Percentiles rank a stretch among this genome's conserved stretches.
phyloP scores from a whole-genome alignment of 2,888 invertebrate species.

The Eristalis intricaria region DNA sequence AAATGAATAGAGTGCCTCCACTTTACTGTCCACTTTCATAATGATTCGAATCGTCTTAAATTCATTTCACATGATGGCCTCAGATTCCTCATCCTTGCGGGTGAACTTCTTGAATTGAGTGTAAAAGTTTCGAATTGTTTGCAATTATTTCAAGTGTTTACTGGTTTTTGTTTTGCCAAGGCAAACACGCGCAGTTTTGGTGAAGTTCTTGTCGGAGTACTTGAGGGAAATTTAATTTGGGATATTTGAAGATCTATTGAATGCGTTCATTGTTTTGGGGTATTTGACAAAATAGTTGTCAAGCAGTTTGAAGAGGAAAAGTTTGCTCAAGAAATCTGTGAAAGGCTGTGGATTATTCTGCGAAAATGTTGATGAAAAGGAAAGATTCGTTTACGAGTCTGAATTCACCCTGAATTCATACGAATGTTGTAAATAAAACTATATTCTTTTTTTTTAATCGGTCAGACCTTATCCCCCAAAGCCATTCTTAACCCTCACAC shows the following conservation, averaged over 20 bases:
- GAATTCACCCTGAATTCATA: too few species aligned
- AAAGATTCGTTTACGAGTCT: too few species aligned
- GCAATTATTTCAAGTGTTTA: slow-evolving; percentile 48
- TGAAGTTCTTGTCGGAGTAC: slow-evolving; percentile 25
- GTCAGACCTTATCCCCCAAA: neutral
- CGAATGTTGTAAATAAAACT: neutral
- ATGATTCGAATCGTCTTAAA: neutral
- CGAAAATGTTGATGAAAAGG: neutral
- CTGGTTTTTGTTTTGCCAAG: slow-evolving; percentile 21
- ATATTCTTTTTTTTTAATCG: neutral
- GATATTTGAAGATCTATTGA: slow-evolving; percentile 20
- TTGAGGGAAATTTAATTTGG: slow-evolving; percentile 36
- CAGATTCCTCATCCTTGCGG: neutral
- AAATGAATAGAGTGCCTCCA: neutral
- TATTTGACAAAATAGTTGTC: slow-evolving; percentile 15
- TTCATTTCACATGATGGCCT: neutral
- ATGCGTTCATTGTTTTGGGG: slow-evolving; percentile 6
- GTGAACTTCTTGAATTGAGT: neutral
- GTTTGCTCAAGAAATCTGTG: neutral
- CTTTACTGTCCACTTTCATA: neutral
- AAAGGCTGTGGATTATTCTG: neutral
- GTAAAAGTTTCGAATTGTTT: slow-evolving; percentile 35
- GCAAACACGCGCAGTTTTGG: slow-evolving; percentile 19
- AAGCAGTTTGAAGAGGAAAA: slow-evolving; percentile 12
- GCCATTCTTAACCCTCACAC: neutral